These are phyloP conservation scores for Phylloscopus trochilus DNA, from an alignment of 2,113 vertebrate genomes.

Conservation along the genomic window DNA sequence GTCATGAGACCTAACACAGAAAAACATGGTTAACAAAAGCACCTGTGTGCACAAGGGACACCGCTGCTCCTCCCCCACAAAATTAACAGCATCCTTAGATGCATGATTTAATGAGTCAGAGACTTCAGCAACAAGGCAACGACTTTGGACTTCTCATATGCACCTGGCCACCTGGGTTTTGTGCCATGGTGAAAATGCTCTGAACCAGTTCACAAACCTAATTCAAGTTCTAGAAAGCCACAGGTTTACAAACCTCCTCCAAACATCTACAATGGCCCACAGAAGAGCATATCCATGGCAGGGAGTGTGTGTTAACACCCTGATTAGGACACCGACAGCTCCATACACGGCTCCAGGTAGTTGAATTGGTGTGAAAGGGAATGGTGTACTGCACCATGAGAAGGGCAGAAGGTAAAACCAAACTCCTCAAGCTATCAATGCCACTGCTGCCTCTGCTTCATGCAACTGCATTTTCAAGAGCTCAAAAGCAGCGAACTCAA, in stretches of 20 bases:
- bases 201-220: neutral
- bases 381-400: rapidly evolving
- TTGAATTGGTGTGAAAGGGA: rapidly evolving
- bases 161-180: neutral
- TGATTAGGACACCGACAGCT: rapidly evolving
- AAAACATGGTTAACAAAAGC: neutral
- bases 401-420: neutral
- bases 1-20: neutral
- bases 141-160: neutral
- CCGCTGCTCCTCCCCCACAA: neutral
- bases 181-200: rapidly evolving
- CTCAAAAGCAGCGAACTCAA: neutral
- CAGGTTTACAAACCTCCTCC: neutral
- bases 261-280: neutral
- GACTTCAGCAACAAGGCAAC: neutral
- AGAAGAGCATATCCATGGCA: neutral
- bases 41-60: rapidly evolving
- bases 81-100: neutral
- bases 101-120: rapidly evolving
- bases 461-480: neutral
- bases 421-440: neutral
- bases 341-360: rapidly evolving
- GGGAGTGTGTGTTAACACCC: rapidly evolving
- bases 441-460: neutral
- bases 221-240: neutral